A percentile compares a stretch with the other conserved stretches of the same genome.
These are phyloP conservation scores for Homarus gammarus DNA, from an alignment of 2,888 invertebrate genomes.

Conservation along the genomic window DNA sequence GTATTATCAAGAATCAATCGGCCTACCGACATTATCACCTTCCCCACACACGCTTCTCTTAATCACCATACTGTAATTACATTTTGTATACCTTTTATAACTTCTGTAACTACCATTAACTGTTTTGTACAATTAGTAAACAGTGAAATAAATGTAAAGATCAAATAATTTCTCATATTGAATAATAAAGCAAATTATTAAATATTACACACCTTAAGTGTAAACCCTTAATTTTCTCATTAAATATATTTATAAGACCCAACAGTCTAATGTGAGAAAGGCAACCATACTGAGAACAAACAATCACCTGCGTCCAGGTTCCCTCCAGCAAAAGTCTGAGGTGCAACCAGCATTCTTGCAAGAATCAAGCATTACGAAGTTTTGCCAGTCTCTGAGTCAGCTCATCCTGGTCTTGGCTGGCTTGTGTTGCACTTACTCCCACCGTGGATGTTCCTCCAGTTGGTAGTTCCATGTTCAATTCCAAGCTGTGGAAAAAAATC, in stretches of 20 bases:
- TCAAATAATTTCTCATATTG: no score
- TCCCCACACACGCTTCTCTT: no score
- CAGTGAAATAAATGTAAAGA: no score
- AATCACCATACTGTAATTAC: no score
- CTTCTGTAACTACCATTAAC: no score
- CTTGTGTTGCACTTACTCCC: constrained; percentile 86
- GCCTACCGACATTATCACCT: no score
- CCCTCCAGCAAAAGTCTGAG: neutral
- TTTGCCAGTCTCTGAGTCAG: constrained; percentile 91
- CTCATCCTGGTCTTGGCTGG: constrained; percentile 94
- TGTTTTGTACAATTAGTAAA: no score
- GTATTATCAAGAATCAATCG: no score
- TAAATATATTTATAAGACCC: neutral
- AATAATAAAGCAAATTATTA: neutral
- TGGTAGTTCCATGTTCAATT: constrained; percentile 94
- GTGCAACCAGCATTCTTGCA: neutral
- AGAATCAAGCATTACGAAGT: constrained; percentile 82
- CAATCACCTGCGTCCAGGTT: neutral
- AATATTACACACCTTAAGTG: neutral
- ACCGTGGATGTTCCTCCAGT: constrained; percentile 89
- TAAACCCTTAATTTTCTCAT: neutral
- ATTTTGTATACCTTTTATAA: no score
- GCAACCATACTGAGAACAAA: neutral
- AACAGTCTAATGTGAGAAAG: neutral
- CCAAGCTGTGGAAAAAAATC: constrained; percentile 84